These are phyloP conservation scores for Aulostomus chinensis DNA, from an alignment of 2,797 vertebrate genomes.

Conservation along the genomic window DNA sequence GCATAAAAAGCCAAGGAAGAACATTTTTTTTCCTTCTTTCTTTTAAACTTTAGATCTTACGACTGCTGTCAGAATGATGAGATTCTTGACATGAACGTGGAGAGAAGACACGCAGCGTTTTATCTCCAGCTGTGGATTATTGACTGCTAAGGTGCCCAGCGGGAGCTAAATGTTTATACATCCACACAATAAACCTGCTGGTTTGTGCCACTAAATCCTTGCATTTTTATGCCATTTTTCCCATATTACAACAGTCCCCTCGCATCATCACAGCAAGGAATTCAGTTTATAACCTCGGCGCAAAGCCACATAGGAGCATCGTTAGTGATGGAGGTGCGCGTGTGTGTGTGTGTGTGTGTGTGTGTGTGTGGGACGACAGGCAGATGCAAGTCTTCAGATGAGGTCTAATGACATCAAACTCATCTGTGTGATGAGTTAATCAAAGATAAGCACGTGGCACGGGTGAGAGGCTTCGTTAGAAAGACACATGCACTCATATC, in stretches of 20 bases:
- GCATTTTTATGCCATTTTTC: constrained; percentile 71
- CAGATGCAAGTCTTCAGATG: constrained; percentile 63
- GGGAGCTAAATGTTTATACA: constrained; percentile 42
- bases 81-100: too few species aligned
- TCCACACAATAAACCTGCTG: constrained; percentile 23
- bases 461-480: constrained; percentile 50
- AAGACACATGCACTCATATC: constrained; percentile 61
- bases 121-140: constrained; percentile 48
- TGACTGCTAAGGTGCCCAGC: constrained; percentile 36
- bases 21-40: too few species aligned
- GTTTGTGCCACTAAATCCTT: constrained; percentile 50
- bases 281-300: constrained; percentile 47
- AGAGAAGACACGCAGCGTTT: too few species aligned
- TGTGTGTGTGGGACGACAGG: constrained; percentile 54
- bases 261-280: constrained; percentile 50
- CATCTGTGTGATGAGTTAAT: constrained; percentile 64
- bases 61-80: too few species aligned
- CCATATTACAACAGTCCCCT: constrained; percentile 75
- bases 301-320: constrained; percentile 41
- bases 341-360: too few species aligned
- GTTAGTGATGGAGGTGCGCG: constrained; percentile 53
- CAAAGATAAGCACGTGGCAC: constrained; percentile 55
- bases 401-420: constrained; percentile 63
- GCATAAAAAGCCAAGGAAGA: constrained; percentile 62
- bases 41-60: too few species aligned